phyloP scores from a whole-genome alignment of 1,140 invertebrate species.

The Potamilus streckersoni region DNA sequence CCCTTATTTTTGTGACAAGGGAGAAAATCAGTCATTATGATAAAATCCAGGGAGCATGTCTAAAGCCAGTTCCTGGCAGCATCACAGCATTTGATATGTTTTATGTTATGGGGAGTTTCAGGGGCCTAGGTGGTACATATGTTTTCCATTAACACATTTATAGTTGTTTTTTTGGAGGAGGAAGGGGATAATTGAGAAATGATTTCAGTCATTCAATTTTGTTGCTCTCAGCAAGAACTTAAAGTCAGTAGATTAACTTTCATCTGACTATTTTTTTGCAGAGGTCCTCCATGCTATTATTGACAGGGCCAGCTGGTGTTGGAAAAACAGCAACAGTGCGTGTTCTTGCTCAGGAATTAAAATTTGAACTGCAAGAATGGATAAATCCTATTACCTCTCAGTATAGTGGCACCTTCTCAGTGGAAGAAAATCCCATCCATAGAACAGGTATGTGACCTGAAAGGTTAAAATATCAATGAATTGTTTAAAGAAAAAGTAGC shows the following conservation, averaged over 20 bases:
- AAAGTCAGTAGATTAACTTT: background rate
- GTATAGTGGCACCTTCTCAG: background rate
- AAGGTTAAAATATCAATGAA: no score
- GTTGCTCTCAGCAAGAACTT: background rate
- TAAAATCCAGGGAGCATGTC: no score
- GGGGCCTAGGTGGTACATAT: background rate
- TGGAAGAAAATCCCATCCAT: background rate
- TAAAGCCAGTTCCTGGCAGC: no score
- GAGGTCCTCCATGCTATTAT: slow-evolving; percentile 54
- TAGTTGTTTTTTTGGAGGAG: background rate
- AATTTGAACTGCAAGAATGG: slow-evolving; percentile 62
- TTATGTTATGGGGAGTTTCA: background rate
- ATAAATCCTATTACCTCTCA: slow-evolving; percentile 47
- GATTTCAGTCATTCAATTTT: background rate
- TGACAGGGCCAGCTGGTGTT: slow-evolving; percentile 63
- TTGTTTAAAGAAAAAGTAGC: no score
- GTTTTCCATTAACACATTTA: background rate
- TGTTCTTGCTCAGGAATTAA: slow-evolving; percentile 50
- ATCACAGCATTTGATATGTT: background rate
- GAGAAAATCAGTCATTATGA: no score
- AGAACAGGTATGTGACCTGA: no score
- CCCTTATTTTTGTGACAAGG: no score
- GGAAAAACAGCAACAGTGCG: slow-evolving; percentile 63
- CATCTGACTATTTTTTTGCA: slow-evolving; percentile 21
- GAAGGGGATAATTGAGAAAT: background rate